Evolutionary conservation across 2,113 vertebrate species (phyloP).

Genomic region (Eulemur rufifrons): DNA sequence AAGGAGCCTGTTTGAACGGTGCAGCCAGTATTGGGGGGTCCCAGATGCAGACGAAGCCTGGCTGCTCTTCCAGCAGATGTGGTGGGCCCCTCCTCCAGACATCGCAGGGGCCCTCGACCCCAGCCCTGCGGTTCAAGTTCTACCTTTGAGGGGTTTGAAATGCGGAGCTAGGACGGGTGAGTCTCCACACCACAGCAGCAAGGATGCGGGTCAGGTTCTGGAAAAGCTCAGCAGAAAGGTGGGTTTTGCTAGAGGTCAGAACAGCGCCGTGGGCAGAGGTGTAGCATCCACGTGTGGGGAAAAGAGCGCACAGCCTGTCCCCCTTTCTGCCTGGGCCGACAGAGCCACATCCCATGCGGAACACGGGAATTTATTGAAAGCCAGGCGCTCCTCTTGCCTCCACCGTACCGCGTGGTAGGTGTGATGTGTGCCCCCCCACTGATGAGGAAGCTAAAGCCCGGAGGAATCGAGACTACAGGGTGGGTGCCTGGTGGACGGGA

Average conservation of each 20-base stretch:
- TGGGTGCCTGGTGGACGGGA: neutral
- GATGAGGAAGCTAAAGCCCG: neutral
- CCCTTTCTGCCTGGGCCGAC: neutral
- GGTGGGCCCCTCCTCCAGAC: neutral
- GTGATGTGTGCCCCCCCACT: neutral
- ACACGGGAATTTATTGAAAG: neutral
- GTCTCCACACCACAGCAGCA: no score
- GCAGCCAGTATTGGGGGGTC: neutral
- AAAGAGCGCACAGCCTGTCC: neutral
- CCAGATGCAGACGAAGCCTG: neutral
- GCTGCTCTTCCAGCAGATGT: neutral
- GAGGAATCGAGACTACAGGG: neutral
- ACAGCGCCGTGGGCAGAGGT: neutral
- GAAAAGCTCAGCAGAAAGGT: no score
- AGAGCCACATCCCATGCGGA: neutral
- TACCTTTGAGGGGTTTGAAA: neutral
- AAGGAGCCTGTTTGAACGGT: neutral
- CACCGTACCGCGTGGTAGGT: rapidly evolving
- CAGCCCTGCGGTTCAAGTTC: neutral
- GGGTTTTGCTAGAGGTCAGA: no score
- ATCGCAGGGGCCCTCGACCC: neutral
- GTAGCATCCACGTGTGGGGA: rapidly evolving
- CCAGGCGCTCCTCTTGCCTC: neutral
- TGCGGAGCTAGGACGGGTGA: no score
- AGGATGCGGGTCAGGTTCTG: neutral